These are phyloP conservation scores for Yponomeuta sedellus DNA, from an alignment of 2,888 invertebrate species.

Conservation along the genomic window DNA sequence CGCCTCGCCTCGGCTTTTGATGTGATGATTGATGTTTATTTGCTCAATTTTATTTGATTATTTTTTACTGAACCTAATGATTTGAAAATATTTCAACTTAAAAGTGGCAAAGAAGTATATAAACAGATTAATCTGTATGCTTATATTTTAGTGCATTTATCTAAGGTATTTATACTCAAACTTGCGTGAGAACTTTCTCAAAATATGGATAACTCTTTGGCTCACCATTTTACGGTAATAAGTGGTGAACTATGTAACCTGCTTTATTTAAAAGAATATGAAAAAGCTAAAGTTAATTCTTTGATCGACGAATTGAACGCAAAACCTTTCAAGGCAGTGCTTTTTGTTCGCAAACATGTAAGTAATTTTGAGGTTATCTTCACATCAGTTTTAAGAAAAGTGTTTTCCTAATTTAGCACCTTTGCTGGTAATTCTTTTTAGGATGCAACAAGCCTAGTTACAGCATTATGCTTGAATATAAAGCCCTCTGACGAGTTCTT, in stretches of 20 bases:
- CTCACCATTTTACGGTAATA: slow-evolving; percentile 47
- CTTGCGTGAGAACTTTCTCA: not conserved
- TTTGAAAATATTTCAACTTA: too few relatives aligned
- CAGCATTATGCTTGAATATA: slow-evolving; percentile 50
- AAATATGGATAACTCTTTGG: slow-evolving; percentile 37
- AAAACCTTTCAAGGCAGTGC: slow-evolving; percentile 72
- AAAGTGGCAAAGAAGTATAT: too few relatives aligned
- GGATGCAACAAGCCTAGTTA: slow-evolving; percentile 52
- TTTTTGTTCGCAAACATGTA: slow-evolving; percentile 65
- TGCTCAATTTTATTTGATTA: too few relatives aligned
- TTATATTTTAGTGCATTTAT: too few relatives aligned
- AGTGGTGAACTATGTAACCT: slow-evolving; percentile 54
- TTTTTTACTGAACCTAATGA: too few relatives aligned
- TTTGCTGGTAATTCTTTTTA: slow-evolving; percentile 32
- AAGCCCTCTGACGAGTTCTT: slow-evolving; percentile 69
- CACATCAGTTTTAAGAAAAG: not conserved
- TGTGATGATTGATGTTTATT: not conserved
- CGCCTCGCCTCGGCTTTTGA: too few relatives aligned
- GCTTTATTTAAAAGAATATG: slow-evolving; percentile 54
- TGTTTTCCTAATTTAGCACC: not conserved
- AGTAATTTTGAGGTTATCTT: slow-evolving; percentile 26
- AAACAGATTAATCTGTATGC: too few relatives aligned
- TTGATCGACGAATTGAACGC: slow-evolving; percentile 79
- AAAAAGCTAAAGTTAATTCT: slow-evolving; percentile 66
- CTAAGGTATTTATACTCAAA: not conserved